Evolutionary conservation across 2,113 vertebrate genomes (phyloP), one percentile per base, ranked within the genome.

Genomic region (Ptychochromis oligacanthus): DNA sequence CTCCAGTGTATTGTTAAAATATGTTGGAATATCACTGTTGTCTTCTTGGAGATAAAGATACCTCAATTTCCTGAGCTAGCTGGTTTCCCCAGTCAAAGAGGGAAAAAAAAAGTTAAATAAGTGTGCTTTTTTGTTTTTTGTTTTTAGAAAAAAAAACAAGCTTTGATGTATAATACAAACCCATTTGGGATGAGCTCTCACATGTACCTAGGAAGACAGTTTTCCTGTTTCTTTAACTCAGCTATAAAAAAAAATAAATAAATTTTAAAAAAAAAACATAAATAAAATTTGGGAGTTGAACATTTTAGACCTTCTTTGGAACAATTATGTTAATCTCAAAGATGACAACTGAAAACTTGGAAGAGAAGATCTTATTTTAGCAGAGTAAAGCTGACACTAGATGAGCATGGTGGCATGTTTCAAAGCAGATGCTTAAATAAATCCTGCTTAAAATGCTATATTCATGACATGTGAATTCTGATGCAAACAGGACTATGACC

Each of bases 291-390:
- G 43, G 84, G 67, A 82, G 75, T 49, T 81, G 75, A 84, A 72
- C 46, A 54, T 49, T 28, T 54, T 72, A 72, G 26, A 72, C 6
- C 46, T 14, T 72, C 67, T 72, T 54, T 72, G 46, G 46, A 75
- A 61, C 52, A 78, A 80, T 46, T 72, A 87, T 22, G 6, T 34
- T 82, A 36, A 70, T 83, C 49, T 82, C 56, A 81, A 17, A 57
- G 65, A 85, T 84, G 83, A 90, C 65, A 85, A 76, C 84, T 79
- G 36, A 76, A 83, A 85, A 87, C 77, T 72, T 64, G 28, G 55
- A 82, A 75, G 84, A 72, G 79, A 75, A 75, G 64, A 80, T 14
- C 49, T 89, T 77, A 8, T 64, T 55, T 59, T 61, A 80, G 59
- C 8, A 46, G 62, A 75, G 43, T 76, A 80, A 82, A 84, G 78